Evolutionary conservation across 2,797 vertebrate species (phyloP), one percentile per base, ranked within the genome.

Genomic region (Kryptopterus vitreolus): DNA sequence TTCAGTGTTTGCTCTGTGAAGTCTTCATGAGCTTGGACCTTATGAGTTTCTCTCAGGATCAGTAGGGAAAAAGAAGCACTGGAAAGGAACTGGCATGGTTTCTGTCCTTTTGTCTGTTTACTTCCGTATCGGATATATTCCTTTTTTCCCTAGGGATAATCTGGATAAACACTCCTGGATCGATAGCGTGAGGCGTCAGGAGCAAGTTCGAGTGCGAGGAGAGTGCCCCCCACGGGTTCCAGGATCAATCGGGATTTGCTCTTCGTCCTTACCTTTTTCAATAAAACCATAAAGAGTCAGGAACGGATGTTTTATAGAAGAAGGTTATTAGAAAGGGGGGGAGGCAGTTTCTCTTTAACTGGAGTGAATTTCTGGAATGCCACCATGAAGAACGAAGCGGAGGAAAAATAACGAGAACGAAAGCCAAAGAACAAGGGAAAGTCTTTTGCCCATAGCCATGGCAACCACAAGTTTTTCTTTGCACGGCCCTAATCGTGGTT

Each of bases 401-500:
- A 89, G 85, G 88, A 81, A 80, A n/a, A 68, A 68, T 24, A 72
- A 81, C 48, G 18, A 78, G 57, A 69, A 46, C 16, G 33, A 33
- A 48, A 63, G 73, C 43, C 48, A 48, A 68, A 58, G 69, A 82
- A 76, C 72, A 31, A 88, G 86, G 85, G 88, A 87, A 90, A 87
- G 48, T 22, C 46, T 90, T 89, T 92, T 90, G 92, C 89, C 90
- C 89, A 90, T 86, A 91, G 89, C 90, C 91, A 88, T 90, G 88
- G 89, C 91, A 93, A 93, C 92, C 89, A 86, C 74, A 82, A 87
- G 86, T 92, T 90, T 90, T 89, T 92, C 89, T 79, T 82, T 63
- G 80, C 86, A 84, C 79, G 38, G 86, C 85, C 84, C 85, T 90
- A 89, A 90, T 89, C 89, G 78, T 87, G 76, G 89, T 91, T 78